Conservation (phyloP, 2,888 invertebrate species). For the Agrochola lota region DNA sequence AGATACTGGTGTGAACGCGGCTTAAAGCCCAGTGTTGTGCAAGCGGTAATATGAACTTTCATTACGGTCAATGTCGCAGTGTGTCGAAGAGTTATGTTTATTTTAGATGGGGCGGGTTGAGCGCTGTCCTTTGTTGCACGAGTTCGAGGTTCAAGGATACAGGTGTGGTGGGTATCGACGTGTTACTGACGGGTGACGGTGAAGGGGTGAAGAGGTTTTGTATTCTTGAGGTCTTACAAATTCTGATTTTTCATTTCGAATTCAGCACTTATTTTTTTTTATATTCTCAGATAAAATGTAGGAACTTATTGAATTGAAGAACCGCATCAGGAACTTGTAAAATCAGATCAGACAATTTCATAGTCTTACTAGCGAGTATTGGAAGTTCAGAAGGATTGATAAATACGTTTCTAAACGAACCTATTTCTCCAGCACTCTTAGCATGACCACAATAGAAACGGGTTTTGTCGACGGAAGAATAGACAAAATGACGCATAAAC, state of each 20-base stretch:
- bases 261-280: too few species aligned
- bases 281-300: neutral
- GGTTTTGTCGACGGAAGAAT: too few species aligned
- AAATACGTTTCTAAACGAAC: neutral
- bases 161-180: slow-evolving; percentile 17
- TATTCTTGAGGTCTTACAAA: neutral
- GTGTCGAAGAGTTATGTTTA: slow-evolving; percentile 46
- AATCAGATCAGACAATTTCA: neutral
- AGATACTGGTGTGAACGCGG: neutral
- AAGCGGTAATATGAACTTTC: slow-evolving; percentile 82
- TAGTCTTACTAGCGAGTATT: neutral
- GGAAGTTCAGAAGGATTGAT: neutral
- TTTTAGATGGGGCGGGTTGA: slow-evolving; percentile 42
- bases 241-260: neutral
- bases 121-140: slow-evolving; percentile 32
- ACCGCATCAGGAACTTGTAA: neutral
- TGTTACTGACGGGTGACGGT: slow-evolving; percentile 28
- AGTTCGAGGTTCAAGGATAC: slow-evolving; percentile 48
- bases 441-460: too few species aligned
- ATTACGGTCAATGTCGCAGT: slow-evolving; percentile 84
- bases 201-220: neutral
- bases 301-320: neutral
- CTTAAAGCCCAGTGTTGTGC: slow-evolving; percentile 71
- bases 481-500: too few species aligned
- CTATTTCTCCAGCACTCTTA: neutral